Evolutionary conservation across 2,888 invertebrate genomes (phyloP).

Genomic region (Melanophora roralis): DNA sequence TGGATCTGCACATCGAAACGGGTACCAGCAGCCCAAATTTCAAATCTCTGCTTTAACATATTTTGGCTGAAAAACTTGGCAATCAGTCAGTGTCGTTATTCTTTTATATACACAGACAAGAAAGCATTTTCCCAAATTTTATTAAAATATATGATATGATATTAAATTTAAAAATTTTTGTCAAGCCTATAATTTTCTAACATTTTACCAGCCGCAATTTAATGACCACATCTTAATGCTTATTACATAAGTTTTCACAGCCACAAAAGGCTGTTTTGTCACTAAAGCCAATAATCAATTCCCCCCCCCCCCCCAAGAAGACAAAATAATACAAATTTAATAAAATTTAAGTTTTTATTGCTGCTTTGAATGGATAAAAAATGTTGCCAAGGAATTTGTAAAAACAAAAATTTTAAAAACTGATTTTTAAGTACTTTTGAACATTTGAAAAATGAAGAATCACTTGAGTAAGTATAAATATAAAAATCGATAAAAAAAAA

Average conservation of each 20-base stretch:
- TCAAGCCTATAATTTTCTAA: too few species aligned
- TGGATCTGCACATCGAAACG: too few species aligned
- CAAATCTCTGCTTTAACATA: too few species aligned
- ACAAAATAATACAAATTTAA: neutral
- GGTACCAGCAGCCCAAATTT: too few species aligned
- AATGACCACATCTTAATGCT: neutral
- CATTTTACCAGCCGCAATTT: neutral
- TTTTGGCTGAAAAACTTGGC: too few species aligned
- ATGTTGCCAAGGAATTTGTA: conserved; percentile 10
- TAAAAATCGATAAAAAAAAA: neutral
- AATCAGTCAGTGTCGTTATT: too few species aligned
- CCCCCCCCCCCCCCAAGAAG: neutral
- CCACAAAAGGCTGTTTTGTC: neutral
- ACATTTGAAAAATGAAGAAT: neutral
- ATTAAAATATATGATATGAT: too few species aligned
- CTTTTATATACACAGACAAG: too few species aligned
- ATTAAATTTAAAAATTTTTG: too few species aligned
- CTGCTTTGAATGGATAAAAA: neutral
- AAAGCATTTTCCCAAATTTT: too few species aligned
- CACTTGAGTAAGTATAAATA: neutral
- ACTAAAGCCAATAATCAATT: too few species aligned
- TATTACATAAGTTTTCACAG: neutral
- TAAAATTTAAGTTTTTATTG: conserved; percentile 1
- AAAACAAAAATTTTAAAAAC: neutral
- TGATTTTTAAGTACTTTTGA: neutral